phyloP scores from a whole-genome alignment of 2,113 vertebrate species.

The Macaca mulatta region DNA sequence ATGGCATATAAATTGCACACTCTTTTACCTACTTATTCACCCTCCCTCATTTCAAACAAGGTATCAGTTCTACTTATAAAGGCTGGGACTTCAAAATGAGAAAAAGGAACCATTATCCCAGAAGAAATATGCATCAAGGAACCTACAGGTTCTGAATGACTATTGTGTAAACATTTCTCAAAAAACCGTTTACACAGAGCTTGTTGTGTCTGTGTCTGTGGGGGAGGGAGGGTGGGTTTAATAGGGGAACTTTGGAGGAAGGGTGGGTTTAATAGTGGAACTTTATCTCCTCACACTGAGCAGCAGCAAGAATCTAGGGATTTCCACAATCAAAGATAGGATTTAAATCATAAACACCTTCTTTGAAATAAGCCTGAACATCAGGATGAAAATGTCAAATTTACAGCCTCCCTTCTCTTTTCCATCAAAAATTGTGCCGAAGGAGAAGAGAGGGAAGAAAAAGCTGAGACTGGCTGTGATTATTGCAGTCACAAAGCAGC shows the following conservation, averaged over 20 bases:
- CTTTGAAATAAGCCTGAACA: neutral
- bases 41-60: conserved; percentile 15
- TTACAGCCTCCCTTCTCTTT: neutral
- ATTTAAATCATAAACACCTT: conserved; percentile 20
- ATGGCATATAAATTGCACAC: neutral
- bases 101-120: neutral
- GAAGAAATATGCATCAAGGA: neutral
- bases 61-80: neutral
- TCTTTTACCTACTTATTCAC: neutral
- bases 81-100: neutral
- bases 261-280: neutral
- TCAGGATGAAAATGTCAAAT: neutral
- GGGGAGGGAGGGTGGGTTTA: neutral
- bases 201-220: neutral
- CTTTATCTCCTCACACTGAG: neutral
- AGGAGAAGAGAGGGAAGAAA: neutral
- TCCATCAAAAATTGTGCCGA: neutral
- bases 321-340: neutral
- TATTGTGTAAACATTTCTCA: neutral
- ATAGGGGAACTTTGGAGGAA: neutral
- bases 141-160: neutral
- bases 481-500: neutral
- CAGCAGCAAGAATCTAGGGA: neutral
- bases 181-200: neutral
- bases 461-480: neutral